A percentile compares a stretch with the other conserved stretches of the same genome.
Conservation (phyloP, 2,888 invertebrate genomes). For the Eupithecia dodoneata region DNA sequence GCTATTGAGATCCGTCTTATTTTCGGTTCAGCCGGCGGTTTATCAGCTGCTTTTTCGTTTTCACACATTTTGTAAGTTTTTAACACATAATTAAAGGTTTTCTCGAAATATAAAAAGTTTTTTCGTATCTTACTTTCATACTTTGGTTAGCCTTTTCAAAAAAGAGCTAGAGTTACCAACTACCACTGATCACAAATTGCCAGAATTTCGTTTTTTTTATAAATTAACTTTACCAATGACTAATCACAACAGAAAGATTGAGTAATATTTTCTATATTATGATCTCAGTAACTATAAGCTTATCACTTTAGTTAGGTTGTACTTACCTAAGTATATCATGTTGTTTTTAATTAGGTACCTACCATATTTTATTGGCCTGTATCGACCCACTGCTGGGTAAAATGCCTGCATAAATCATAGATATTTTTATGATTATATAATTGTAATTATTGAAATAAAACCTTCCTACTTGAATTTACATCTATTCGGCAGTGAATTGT, state of each 20-base stretch:
- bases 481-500: neutral
- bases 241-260: too few species aligned
- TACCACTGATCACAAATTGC: neutral
- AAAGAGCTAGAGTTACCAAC: neutral
- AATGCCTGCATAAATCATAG: too few species aligned
- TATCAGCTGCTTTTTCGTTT: neutral
- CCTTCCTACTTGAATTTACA: neutral
- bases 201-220: neutral
- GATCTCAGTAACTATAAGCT: too few species aligned
- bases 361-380: too few species aligned
- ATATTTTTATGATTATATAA: too few species aligned
- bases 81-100: neutral
- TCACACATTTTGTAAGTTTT: slow-evolving; percentile 3
- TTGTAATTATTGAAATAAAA: too few species aligned
- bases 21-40: neutral
- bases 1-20: neutral
- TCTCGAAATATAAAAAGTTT: neutral
- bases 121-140: neutral
- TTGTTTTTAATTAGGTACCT: too few species aligned
- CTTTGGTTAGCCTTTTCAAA: neutral
- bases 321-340: too few species aligned
- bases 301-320: too few species aligned
- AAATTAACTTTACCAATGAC: too few species aligned
- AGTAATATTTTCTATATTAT: neutral
- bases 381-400: too few species aligned